Base-by-base conservation (phyloP, 2,797 vertebrate genomes). In the Telmatherina bonti region DNA sequence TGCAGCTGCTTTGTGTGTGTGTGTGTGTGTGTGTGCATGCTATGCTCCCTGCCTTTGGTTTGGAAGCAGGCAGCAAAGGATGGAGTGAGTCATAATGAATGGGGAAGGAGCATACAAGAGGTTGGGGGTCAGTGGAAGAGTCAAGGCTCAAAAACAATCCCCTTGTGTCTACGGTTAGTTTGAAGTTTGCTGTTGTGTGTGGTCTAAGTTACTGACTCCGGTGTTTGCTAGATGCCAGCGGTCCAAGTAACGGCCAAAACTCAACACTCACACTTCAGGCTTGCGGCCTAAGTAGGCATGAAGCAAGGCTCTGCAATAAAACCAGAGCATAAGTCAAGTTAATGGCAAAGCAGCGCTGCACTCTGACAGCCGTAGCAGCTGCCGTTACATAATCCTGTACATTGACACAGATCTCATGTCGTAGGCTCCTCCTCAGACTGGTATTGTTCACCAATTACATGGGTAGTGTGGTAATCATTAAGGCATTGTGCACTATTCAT, bases 351-450 rank as follows among this genome's bases (percentile, higher is more conserved):
- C 11, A 2, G 36, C 1, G n/a, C 58, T 49, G 62, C 2, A 20
- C 63, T 26, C 74, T 7, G 76, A 74, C 78, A 82, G 82, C 70
- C 10, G 35, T n/a, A 62, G 80, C 89, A 84, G 86, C 88, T 80
- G 86, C 33, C 35, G 56, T 91, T 91, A 87, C 88, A 87, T 85
- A 90, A 92, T 71, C 69, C 72, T 64, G 65, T 75, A 76, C 60
- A 77, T 33, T 74, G 55, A 86, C 82, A 84, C 72, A 72, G 72
- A 78, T 89, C 86, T 68, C 69, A 24, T 70, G 77, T 70, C 67
- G 58, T 68, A 59, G 8, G 56, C 78, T 59, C 73, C 70, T 55
- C 65, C 62, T 85, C 78, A 74, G 72, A 49, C 86, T 60, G 76
- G 45, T 57, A 85, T 88, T 82, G 83, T 86, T 78, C 27, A 4